Evolutionary conservation across 2,888 invertebrate genomes (phyloP).

Genomic region (Marasmarcha lunaedactyla): DNA sequence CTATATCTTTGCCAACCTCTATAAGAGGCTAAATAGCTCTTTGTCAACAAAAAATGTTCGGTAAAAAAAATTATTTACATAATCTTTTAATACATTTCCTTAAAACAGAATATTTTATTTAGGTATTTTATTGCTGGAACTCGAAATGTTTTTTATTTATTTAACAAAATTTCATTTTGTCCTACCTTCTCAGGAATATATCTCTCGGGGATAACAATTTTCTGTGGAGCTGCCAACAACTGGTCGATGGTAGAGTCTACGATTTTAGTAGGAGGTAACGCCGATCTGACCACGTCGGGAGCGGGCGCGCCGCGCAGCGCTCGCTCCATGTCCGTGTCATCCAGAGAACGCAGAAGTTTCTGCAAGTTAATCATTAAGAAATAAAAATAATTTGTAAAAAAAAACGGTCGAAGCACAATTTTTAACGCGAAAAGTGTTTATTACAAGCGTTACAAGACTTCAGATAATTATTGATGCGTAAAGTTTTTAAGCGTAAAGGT

Average conservation of each 20-base stretch:
- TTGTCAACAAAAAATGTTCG: no score
- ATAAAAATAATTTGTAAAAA: conserved; percentile 3
- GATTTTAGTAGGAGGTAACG: conserved; percentile 56
- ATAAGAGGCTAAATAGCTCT: not conserved
- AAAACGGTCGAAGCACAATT: no score
- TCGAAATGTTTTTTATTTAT: no score
- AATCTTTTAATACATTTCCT: no score
- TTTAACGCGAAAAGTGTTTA: no score
- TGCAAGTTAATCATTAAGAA: conserved; percentile 15
- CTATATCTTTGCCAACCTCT: not conserved
- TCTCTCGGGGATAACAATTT: conserved; percentile 91
- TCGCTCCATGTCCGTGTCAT: conserved; percentile 89
- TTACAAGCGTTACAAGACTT: no score
- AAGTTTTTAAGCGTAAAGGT: no score
- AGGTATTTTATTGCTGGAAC: no score
- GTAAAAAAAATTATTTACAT: no score
- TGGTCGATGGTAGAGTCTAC: conserved; percentile 85
- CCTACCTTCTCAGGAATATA: conserved; percentile 89
- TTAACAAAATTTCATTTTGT: no score
- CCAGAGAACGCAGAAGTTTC: conserved; percentile 75
- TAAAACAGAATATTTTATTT: no score
- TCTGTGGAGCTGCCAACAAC: conserved; percentile 87
- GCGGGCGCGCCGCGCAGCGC: conserved; percentile 78
- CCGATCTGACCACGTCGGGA: conserved; percentile 89
- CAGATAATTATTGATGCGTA: no score